A percentile compares a stretch with the other conserved stretches of the same genome.
phyloP scores from a whole-genome alignment of 2,113 vertebrate species.

The pig (Sus scrofa) region DNA sequence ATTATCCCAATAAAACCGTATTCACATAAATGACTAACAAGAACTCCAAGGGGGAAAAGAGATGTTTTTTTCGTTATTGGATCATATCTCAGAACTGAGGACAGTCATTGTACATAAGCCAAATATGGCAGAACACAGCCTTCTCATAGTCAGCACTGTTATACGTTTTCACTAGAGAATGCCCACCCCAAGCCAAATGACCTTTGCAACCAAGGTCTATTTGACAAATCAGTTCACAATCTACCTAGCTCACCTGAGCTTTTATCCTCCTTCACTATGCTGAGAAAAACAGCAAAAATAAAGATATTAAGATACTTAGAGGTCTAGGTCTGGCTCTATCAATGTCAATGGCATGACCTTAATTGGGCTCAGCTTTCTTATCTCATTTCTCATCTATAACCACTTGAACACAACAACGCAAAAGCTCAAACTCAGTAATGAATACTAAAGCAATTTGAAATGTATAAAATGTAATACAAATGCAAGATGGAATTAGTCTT shows the following conservation, averaged over 20 bases:
- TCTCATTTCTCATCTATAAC: conserved; percentile 21
- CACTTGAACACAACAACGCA: conserved; percentile 10
- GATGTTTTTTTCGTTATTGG: conserved; percentile 74
- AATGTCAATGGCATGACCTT: neutral
- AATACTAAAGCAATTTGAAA: conserved; percentile 49
- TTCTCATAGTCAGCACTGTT: neutral
- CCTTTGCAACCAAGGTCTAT: conserved; percentile 34
- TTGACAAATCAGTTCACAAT: conserved; percentile 32
- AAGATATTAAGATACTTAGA: neutral
- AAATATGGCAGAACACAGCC: conserved; percentile 44
- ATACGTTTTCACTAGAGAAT: conserved; percentile 25
- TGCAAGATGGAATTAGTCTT: conserved; percentile 45
- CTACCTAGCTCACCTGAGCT: neutral
- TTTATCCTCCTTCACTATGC: neutral
- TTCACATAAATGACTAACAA: conserved; percentile 88
- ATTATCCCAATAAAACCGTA: conserved; percentile 88
- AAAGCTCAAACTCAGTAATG: neutral
- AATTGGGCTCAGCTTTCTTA: neutral
- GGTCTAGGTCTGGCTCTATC: neutral
- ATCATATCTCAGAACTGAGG: conserved; percentile 71
- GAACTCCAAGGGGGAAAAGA: conserved; percentile 83
- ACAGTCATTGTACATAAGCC: conserved; percentile 51
- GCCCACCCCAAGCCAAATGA: neutral
- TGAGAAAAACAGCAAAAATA: conserved; percentile 47
- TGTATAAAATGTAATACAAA: conserved; percentile 17